Evolutionary conservation across 2,888 invertebrate species (phyloP).

Genomic region (Drosophila mercatorum): DNA sequence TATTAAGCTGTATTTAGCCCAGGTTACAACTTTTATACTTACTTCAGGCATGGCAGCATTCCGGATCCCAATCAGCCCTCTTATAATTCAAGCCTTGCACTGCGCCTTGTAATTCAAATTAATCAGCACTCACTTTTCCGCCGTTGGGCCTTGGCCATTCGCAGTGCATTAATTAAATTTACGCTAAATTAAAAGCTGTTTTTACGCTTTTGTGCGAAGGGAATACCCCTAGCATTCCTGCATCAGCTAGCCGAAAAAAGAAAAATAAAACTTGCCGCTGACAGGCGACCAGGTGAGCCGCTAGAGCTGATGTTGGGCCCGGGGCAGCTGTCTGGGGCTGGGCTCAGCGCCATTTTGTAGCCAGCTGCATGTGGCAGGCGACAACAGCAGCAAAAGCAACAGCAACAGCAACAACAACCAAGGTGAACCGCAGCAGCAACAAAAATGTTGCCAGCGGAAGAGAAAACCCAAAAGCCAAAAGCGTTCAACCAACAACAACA

Average conservation of each 20-base stretch:
- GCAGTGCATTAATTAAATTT: conserved; percentile 68
- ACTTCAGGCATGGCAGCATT: not conserved
- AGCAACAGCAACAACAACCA: conserved; percentile 25
- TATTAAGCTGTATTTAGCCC: not conserved
- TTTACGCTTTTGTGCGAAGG: conserved; percentile 19
- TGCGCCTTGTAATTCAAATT: conserved; percentile 38
- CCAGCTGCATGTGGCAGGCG: conserved; percentile 73
- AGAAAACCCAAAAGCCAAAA: conserved; percentile 67
- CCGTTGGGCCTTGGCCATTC: conserved; percentile 37
- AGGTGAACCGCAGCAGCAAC: conserved; percentile 40
- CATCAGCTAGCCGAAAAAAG: conserved; percentile 8
- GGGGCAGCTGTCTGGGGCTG: conserved; percentile 45
- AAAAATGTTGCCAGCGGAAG: conserved; percentile 35
- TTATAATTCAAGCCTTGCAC: not conserved
- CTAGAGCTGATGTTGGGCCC: conserved; percentile 13
- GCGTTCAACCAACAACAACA: conserved; percentile 55
- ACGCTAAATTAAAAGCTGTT: conserved; percentile 65
- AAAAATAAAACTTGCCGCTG: conserved; percentile 28
- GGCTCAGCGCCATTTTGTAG: conserved; percentile 70
- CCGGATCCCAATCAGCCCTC: not conserved
- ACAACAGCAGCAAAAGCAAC: conserved; percentile 51
- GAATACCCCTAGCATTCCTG: conserved; percentile 14
- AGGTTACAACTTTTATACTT: not conserved
- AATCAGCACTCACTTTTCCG: conserved; percentile 51
- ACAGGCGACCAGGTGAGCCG: conserved; percentile 49